phyloP scores from a whole-genome alignment of 2,113 vertebrate genomes.

The Nesospiza acunhae region DNA sequence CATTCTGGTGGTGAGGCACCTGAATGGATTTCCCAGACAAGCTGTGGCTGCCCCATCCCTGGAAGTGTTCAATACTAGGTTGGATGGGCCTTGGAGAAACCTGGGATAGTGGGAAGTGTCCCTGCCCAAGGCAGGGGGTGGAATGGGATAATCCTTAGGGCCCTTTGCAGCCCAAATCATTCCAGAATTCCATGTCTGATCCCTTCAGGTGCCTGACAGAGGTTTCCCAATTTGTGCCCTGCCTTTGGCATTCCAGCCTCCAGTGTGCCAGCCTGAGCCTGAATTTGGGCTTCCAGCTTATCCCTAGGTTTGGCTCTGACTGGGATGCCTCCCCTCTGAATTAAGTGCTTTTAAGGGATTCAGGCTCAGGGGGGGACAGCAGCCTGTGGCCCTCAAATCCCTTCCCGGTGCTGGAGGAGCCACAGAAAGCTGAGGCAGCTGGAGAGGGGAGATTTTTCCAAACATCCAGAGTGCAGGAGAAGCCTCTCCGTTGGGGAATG shows the following conservation, averaged over 20 bases:
- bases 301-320: neutral
- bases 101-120: neutral
- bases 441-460: neutral
- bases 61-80: neutral
- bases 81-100: neutral
- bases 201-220: neutral
- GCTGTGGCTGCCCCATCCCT: neutral
- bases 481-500: neutral
- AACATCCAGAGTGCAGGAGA: neutral
- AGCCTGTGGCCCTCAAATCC: neutral
- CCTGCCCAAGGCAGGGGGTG: neutral
- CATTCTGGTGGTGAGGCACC: neutral
- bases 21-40: neutral
- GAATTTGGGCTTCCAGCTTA: neutral
- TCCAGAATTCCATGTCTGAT: neutral
- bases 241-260: neutral
- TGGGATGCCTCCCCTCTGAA: neutral
- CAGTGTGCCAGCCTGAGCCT: neutral
- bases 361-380: neutral
- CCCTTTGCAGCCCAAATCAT: neutral
- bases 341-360: neutral
- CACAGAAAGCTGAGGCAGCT: rapidly evolving
- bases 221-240: neutral
- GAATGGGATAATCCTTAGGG: neutral
- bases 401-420: neutral